Conservation (phyloP, 2,797 vertebrate species). For the Periparus ater region DNA sequence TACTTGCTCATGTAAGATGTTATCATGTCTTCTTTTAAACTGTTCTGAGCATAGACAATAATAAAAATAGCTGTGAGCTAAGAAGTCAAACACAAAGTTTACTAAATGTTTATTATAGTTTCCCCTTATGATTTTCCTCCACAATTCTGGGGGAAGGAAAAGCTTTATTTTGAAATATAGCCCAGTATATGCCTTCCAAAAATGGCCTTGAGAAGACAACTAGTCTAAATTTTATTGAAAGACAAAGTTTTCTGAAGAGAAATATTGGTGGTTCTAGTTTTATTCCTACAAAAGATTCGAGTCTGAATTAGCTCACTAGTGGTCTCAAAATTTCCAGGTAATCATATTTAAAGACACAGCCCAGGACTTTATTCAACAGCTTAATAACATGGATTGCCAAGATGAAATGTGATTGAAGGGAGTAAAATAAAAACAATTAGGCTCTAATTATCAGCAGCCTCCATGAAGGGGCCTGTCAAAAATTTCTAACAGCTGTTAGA, state of each 20-base stretch:
- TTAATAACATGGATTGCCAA: neutral
- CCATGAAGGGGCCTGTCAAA: neutral
- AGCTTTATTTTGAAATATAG: neutral
- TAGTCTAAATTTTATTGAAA: neutral
- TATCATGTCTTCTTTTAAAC: neutral
- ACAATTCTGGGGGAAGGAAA: neutral
- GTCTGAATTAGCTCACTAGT: neutral
- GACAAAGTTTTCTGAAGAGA: neutral
- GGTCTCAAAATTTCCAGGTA: neutral
- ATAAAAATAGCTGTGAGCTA: neutral
- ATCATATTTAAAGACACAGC: neutral
- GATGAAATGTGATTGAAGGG: neutral
- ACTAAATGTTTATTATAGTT: neutral
- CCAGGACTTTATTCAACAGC: neutral
- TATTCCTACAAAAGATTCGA: neutral
- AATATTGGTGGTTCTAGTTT: neutral
- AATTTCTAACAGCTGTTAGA: neutral
- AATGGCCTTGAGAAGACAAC: neutral
- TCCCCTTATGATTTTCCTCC: neutral
- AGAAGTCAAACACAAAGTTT: neutral
- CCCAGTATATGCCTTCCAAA: neutral
- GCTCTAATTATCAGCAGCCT: neutral
- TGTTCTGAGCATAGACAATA: neutral
- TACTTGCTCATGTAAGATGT: neutral
- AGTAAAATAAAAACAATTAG: neutral